Evolutionary conservation across 2,888 invertebrate genomes (phyloP), one percentile per base, ranked within the genome.

Genomic region (Papilio elwesi): DNA sequence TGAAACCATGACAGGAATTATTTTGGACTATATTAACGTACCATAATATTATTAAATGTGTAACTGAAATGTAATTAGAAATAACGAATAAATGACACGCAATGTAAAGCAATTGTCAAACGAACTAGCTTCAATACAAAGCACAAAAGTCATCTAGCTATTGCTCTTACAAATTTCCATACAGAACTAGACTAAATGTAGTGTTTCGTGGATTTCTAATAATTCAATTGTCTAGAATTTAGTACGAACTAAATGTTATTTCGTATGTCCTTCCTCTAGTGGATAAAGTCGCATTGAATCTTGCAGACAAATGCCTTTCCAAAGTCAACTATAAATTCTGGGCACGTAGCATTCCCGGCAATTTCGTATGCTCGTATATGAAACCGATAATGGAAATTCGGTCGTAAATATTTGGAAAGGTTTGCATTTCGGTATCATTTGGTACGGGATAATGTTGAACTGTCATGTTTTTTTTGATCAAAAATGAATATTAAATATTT

Each of bases 311-410:
- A 68, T 47, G 55, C 68, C 55, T 68, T 55, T 48, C 68, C 38
- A 68, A 57, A 47, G 2, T 47, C 26, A 47, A 26, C 47, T 68
- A 47, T 38, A 47, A 26, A 68, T 68, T 55, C 68, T 10, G 55
- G 13, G 48, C 68, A 68, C 68, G 68, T 68, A 47, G 47, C 48
- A 55, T n/a, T 47, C 26, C 68, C 48, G 9, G 47, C 57, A 55
- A 47, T 68, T 48, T 55, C 48, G 68, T 68, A 68, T 26, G 55
- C 53, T 47, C 26, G 48, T 48, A 57, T 57, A 57, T 57, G 68
- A 68, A 68, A 68, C 57, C 57, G 68, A 68, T 48, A 68, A 68
- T 55, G 55, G 68, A 68, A 55, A 68, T 47, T 68, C 53, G 53
- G 53, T 68, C 67, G 68, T 57, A 68, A 68, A 57, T 68, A 68